Percentiles rank a stretch among this genome's conserved stretches.
Conservation (phyloP, 2,797 vertebrate genomes). For the Sebastes cheni region DNA sequence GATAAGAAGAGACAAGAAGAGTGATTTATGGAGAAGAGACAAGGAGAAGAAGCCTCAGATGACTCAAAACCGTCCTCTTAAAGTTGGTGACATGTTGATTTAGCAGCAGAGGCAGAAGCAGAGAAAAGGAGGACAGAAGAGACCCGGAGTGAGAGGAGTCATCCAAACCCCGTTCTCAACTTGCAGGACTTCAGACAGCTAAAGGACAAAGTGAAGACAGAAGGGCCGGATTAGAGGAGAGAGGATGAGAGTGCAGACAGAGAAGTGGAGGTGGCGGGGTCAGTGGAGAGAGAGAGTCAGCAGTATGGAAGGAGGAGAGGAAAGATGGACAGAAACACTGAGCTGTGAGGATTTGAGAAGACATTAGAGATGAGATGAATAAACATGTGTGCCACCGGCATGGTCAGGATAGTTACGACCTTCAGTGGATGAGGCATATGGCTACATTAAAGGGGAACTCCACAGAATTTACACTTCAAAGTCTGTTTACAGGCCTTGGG, state of each 20-base stretch:
- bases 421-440: background rate
- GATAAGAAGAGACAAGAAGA: background rate
- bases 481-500: too few species aligned
- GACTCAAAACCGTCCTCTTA: slow-evolving; percentile 1
- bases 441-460: background rate
- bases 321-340: slow-evolving; percentile 16
- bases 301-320: background rate
- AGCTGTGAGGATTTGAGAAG: slow-evolving; percentile 1
- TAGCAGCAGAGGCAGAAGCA: background rate
- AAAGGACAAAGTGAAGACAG: slow-evolving; percentile 28
- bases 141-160: slow-evolving; percentile 21
- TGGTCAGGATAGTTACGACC: background rate
- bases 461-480: too few species aligned
- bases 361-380: background rate
- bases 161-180: slow-evolving; percentile 29
- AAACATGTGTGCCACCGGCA: background rate
- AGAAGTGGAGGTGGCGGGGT: background rate
- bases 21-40: background rate
- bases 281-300: slow-evolving; percentile 11
- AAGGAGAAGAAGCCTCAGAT: slow-evolving; percentile 5
- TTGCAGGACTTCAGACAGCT: slow-evolving; percentile 12
- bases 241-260: background rate
- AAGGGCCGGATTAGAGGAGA: slow-evolving; percentile 8
- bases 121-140: slow-evolving; percentile 1
- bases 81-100: slow-evolving; percentile 28